Conservation (phyloP, 2,888 invertebrate species). For the Ommatoiulus sabulosus region DNA sequence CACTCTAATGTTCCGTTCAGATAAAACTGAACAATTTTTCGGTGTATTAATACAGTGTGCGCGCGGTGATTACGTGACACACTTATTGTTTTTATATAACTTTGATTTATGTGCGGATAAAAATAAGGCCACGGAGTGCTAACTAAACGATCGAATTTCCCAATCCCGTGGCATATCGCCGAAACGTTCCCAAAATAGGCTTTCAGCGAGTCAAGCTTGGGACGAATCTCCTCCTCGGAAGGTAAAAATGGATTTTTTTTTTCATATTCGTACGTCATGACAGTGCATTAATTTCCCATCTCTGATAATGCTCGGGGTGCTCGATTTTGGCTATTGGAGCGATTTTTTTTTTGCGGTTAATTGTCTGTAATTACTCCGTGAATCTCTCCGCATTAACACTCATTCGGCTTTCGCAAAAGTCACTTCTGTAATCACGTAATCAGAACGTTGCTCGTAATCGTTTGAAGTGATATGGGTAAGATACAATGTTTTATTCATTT, state of each 20-base stretch:
- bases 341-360: neutral
- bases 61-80: neutral
- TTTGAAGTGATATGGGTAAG: neutral
- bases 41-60: neutral
- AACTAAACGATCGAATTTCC: neutral
- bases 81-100: neutral
- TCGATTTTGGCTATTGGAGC: neutral
- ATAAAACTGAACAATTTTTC: neutral
- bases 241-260: conserved; percentile 12
- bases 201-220: neutral
- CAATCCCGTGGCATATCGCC: neutral
- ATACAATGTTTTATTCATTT: neutral
- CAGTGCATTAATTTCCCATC: too few relatives aligned
- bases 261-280: neutral
- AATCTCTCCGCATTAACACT: neutral
- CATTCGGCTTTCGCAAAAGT: neutral
- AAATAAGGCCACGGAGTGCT: neutral
- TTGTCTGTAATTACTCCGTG: neutral
- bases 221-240: neutral
- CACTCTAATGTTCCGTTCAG: neutral
- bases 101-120: neutral
- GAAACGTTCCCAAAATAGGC: neutral
- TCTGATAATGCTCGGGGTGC: neutral
- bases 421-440: neutral
- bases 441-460: neutral